These are phyloP conservation scores for Cyphomyrmex costatus DNA, from an alignment of 1,140 invertebrate species.

Conservation along the genomic window DNA sequence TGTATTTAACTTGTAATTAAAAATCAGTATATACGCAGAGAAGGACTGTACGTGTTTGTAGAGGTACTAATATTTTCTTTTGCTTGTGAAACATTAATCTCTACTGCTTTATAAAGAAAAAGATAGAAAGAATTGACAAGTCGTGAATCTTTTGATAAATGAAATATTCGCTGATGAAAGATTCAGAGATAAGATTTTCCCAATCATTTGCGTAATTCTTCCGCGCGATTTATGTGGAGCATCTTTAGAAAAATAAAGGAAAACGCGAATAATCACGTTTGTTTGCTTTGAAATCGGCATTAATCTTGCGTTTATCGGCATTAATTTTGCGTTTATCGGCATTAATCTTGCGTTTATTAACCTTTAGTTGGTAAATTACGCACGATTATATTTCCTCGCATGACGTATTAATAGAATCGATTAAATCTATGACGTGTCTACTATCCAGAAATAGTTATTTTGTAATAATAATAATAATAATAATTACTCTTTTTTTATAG, in stretches of 20 bases:
- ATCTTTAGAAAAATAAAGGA: conserved; percentile 70
- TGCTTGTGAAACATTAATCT: neutral
- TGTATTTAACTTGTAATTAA: neutral
- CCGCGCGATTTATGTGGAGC: neutral
- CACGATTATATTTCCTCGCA: conserved; percentile 78
- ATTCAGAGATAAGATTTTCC: conserved; percentile 2
- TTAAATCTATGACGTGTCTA: conserved; percentile 80
- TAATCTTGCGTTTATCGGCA: conserved; percentile 45
- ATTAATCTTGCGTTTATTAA: conserved; percentile 58
- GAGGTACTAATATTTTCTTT: neutral
- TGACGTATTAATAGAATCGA: conserved; percentile 77
- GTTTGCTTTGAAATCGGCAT: conserved; percentile 56
- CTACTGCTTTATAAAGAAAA: neutral
- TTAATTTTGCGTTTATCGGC: conserved; percentile 51
- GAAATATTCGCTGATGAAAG: neutral
- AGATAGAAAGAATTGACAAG: neutral
- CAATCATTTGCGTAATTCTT: conserved; percentile 14
- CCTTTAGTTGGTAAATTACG: conserved; percentile 80
- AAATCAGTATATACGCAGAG: neutral
- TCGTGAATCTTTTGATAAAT: neutral
- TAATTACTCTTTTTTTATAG: conserved; percentile 77
- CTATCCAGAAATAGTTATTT: conserved; percentile 84
- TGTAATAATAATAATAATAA: conserved; percentile 80
- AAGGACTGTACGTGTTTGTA: neutral
- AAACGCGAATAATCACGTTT: conserved; percentile 45